Percentiles rank a stretch among this genome's conserved stretches.
Evolutionary conservation across 2,888 invertebrate species (phyloP).

Genomic region (Hirtodrosophila trivittata): DNA sequence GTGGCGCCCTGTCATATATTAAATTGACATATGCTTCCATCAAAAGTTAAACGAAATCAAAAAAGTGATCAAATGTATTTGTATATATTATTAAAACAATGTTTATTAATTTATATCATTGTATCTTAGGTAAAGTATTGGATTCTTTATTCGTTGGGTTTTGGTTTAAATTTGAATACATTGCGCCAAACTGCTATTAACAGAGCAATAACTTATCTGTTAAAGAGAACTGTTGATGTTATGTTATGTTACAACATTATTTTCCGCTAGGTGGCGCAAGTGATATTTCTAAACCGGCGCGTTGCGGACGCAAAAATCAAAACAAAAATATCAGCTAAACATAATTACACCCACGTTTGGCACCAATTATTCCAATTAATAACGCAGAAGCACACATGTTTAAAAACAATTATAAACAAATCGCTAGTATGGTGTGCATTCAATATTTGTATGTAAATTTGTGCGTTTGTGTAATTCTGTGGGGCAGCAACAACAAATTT

Average conservation of each 20-base stretch:
- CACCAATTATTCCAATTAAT: slow-evolving; percentile 67
- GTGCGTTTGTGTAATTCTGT: not conserved
- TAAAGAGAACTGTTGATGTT: not conserved
- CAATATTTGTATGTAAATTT: slow-evolving; percentile 17
- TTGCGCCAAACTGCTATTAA: not conserved
- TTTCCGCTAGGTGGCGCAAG: slow-evolving; percentile 15
- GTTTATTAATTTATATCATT: too few relatives aligned
- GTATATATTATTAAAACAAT: slow-evolving; percentile 1
- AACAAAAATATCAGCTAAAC: slow-evolving; percentile 19
- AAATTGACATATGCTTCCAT: slow-evolving; percentile 33
- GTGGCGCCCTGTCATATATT: slow-evolving; percentile 65
- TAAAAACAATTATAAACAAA: slow-evolving; percentile 61
- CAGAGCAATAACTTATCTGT: not conserved
- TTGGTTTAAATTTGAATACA: too few relatives aligned
- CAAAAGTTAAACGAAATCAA: not conserved
- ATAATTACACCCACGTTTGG: slow-evolving; percentile 42
- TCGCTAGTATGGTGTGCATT: slow-evolving; percentile 54
- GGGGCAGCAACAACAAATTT: slow-evolving; percentile 11
- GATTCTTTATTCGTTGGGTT: too few relatives aligned
- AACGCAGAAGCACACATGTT: slow-evolving; percentile 38
- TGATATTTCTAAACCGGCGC: not conserved
- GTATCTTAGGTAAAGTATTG: too few relatives aligned
- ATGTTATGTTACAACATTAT: not conserved
- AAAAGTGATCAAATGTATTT: slow-evolving; percentile 13
- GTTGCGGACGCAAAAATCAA: slow-evolving; percentile 17